Base-by-base conservation (phyloP, 2,113 vertebrate genomes). In the Gadus macrocephalus region DNA sequence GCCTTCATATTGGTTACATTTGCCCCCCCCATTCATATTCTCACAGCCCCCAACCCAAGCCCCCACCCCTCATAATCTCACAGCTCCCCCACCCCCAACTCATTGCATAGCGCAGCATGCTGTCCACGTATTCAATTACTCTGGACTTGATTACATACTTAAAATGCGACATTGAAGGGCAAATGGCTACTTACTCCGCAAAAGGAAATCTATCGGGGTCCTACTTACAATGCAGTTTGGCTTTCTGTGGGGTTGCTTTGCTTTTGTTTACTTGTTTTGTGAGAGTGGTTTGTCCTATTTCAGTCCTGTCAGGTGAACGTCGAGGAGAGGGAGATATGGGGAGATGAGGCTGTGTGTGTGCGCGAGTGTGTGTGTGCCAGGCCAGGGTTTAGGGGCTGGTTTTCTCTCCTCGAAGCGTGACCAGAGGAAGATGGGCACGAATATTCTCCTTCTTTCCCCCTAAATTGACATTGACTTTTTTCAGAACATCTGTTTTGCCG, bases 121-220 rank as follows among this genome's bases (percentile, higher is more conserved):
- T 69, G 14, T 0, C 77, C 86, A 89, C 85, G 80, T 88, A 85
- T 89, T 90, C 84, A 88, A 88, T 90, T 86, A 88, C 80, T 66
- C 67, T 1, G 67, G 82, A 87, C 80, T 86, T 87, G 78, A 90
- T 87, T 88, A 84, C 75, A 79, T 75, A 75, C 80, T 87, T 81
- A 84, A 84, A 83, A 84, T 81, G 75, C 61, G 65, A 75, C 83
- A 69, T 72, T 79, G 85, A 79, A 82, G 80, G 70, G 75, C 66
- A 65, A 86, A 66, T 58, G 70, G 84, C 81, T 75, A 78, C 73
- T 86, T 73, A 77, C 64, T 70, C 66, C 61, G 71, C 62, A 19
- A 28, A 77, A 86, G 77, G 65, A 79, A 81, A 82, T 78, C 71
- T 75, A 72, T 69, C 20, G 69, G 70, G 15, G 25, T 79, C 77